phyloP scores from a whole-genome alignment of 1,140 invertebrate genomes.

The Drosophila erecta region DNA sequence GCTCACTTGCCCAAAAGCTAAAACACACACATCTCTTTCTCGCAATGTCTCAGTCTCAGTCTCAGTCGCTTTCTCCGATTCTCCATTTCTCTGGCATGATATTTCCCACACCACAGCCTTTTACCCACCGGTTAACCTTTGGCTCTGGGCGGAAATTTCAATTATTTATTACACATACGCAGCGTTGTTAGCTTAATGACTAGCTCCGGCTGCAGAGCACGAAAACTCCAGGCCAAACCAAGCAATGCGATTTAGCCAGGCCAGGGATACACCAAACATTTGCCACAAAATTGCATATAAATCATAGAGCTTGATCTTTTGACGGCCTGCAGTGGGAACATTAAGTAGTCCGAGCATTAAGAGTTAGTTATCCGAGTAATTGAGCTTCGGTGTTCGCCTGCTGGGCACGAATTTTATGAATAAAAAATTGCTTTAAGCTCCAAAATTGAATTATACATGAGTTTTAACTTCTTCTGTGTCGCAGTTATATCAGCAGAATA shows the following conservation, averaged over 20 bases:
- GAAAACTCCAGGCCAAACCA: slow-evolving; percentile 19
- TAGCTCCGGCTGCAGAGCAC: slow-evolving; percentile 38
- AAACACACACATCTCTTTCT: slow-evolving; percentile 30
- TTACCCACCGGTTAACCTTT: slow-evolving; percentile 51
- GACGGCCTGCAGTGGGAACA: slow-evolving; percentile 15
- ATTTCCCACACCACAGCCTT: not conserved
- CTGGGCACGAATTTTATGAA: not conserved
- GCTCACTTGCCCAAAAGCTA: slow-evolving; percentile 77
- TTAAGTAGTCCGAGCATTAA: slow-evolving; percentile 7
- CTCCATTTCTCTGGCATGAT: slow-evolving; percentile 16
- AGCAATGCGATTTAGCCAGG: slow-evolving; percentile 41
- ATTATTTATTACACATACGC: slow-evolving; percentile 80
- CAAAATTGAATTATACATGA: not conserved
- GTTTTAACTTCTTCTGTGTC: not conserved
- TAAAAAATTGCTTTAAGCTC: not conserved
- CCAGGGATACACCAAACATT: slow-evolving; percentile 31
- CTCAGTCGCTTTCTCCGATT: slow-evolving; percentile 18
- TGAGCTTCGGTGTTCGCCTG: not conserved
- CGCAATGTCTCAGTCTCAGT: slow-evolving; percentile 24
- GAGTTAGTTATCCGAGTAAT: slow-evolving; percentile 13
- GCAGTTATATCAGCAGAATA: too few relatives aligned
- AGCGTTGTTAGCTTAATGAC: slow-evolving; percentile 73
- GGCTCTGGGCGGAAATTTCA: slow-evolving; percentile 66
- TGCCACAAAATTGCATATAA: slow-evolving; percentile 43
- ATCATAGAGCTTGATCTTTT: slow-evolving; percentile 31